A percentile compares a stretch with the other conserved stretches of the same genome.
These are phyloP conservation scores for Cheilosia scutellata DNA, from an alignment of 2,888 invertebrate species.

Conservation along the genomic window DNA sequence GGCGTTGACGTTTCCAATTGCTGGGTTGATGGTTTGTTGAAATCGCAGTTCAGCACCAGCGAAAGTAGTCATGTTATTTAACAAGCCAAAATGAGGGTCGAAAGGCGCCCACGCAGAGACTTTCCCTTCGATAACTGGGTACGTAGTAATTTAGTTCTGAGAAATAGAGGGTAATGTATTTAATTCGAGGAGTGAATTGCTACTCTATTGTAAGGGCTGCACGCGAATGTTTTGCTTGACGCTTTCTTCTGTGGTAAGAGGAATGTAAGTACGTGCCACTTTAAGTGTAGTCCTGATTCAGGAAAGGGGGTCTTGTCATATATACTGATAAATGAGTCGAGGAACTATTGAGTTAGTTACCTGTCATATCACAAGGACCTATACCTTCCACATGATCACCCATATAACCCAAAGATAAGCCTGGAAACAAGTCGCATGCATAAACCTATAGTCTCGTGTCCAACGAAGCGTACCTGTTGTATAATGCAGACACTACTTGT, in stretches of 20 bases:
- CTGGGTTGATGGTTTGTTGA: conserved; percentile 46
- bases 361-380: not conserved
- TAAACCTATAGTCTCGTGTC: not conserved
- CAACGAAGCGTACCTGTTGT: conserved; percentile 16
- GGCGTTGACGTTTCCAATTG: conserved; percentile 67
- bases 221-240: conserved; percentile 39
- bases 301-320: not conserved
- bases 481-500: conserved; percentile 4
- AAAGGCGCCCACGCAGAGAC: conserved; percentile 65
- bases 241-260: not conserved
- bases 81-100: conserved; percentile 60
- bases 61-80: conserved; percentile 63
- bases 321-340: not conserved
- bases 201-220: conserved; percentile 16
- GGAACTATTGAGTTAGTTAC: not conserved
- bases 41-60: conserved; percentile 5
- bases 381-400: conserved; percentile 10
- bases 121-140: conserved; percentile 36
- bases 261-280: not conserved
- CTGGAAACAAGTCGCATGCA: not conserved
- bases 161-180: conserved; percentile 58
- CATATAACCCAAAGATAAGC: conserved; percentile 10
- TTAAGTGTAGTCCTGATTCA: not conserved
- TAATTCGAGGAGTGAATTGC: conserved; percentile 46
- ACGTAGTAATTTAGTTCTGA: conserved; percentile 58